phyloP scores from a whole-genome alignment of 2,888 invertebrate species.

The Ochlodes sylvanus region DNA sequence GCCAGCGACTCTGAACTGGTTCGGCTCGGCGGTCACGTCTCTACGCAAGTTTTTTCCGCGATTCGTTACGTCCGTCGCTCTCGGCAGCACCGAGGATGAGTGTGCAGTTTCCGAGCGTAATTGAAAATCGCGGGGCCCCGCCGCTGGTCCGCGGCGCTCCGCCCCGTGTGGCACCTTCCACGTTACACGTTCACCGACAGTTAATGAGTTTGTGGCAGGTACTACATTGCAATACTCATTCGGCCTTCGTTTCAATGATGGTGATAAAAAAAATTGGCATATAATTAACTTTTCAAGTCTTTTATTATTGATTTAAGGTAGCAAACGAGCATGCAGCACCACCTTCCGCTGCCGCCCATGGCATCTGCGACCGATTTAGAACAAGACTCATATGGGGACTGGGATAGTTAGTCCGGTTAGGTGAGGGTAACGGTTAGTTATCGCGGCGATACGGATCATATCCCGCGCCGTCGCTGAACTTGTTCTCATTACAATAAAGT shows the following conservation, averaged over 20 bases:
- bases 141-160: too few relatives aligned
- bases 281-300: neutral
- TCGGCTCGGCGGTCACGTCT: slow-evolving; percentile 14
- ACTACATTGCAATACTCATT: neutral
- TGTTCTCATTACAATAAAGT: neutral
- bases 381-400: too few relatives aligned
- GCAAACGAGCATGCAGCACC: too few relatives aligned
- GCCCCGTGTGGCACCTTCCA: neutral
- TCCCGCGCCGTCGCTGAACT: neutral
- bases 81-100: slow-evolving; percentile 16
- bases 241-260: neutral
- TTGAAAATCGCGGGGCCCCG: slow-evolving; percentile 22
- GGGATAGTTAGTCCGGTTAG: too few relatives aligned
- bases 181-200: neutral
- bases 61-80: slow-evolving; percentile 8
- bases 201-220: neutral
- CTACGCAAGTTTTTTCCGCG: slow-evolving; percentile 21
- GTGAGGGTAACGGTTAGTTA: too few relatives aligned
- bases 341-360: too few relatives aligned
- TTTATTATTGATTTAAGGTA: too few relatives aligned
- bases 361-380: too few relatives aligned
- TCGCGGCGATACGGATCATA: too few relatives aligned
- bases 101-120: slow-evolving; percentile 29
- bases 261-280: neutral
- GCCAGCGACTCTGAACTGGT: neutral